Evolutionary conservation across 1,140 invertebrate genomes (phyloP).

Genomic region (Geopemphigus sp.): DNA sequence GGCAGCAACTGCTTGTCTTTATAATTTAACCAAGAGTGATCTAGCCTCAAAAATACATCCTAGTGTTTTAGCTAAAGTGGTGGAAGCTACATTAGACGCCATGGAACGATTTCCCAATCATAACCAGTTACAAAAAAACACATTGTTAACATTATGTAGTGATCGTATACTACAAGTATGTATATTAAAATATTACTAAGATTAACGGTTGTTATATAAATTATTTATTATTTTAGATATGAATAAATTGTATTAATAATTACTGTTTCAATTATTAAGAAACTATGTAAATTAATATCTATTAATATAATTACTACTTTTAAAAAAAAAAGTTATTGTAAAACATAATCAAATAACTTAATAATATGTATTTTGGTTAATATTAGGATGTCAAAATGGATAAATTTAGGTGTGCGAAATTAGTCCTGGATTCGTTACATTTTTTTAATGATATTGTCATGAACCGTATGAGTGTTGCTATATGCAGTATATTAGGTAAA

Average conservation of each 20-base stretch:
- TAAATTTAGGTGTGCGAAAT: slow-evolving; percentile 68
- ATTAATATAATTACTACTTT: not conserved
- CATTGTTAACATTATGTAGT: slow-evolving; percentile 73
- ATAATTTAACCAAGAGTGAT: slow-evolving; percentile 70
- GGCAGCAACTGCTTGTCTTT: slow-evolving; percentile 77
- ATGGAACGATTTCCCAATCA: slow-evolving; percentile 73
- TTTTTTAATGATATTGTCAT: slow-evolving; percentile 71
- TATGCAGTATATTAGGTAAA: slow-evolving; percentile 69
- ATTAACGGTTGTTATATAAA: not conserved
- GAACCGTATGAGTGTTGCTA: slow-evolving; percentile 79
- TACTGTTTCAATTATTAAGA: not conserved
- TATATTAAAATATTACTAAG: not conserved
- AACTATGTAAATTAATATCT: too few species aligned
- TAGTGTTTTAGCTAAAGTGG: slow-evolving; percentile 65
- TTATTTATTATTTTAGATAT: not conserved
- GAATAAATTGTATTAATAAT: not conserved
- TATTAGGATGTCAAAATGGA: slow-evolving; percentile 72
- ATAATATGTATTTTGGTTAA: slow-evolving; percentile 54
- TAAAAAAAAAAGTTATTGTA: not conserved
- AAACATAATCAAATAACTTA: not conserved
- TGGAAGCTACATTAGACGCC: slow-evolving; percentile 68
- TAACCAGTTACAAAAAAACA: slow-evolving; percentile 76
- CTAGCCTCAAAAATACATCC: slow-evolving; percentile 65
- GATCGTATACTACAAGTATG: slow-evolving; percentile 69
- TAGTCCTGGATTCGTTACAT: slow-evolving; percentile 76